Percentiles rank a stretch among this genome's conserved stretches.
phyloP scores from a whole-genome alignment of 2,113 vertebrate genomes.

The Dasyurus viverrinus region DNA sequence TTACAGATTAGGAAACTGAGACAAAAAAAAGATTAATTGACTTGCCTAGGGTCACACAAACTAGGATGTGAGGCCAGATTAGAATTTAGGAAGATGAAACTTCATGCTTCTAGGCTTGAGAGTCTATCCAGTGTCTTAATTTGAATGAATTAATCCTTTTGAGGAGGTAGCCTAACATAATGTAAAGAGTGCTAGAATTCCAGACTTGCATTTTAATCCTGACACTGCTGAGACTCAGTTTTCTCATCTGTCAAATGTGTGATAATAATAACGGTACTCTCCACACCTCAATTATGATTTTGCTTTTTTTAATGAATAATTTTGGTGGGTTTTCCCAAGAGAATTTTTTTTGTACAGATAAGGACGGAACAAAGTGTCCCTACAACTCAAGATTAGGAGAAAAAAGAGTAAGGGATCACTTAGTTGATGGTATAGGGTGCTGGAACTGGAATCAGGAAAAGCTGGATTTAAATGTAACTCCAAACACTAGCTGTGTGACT shows the following conservation, averaged over 20 bases:
- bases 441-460: not conserved
- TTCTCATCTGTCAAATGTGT: not conserved
- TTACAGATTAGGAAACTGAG: not conserved
- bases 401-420: not conserved
- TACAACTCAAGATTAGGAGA: not conserved
- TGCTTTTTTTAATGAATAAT: not conserved
- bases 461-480: not conserved
- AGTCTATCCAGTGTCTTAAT: not conserved
- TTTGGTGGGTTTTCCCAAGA: not conserved
- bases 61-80: not conserved
- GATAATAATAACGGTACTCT: not conserved
- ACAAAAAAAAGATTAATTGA: not conserved
- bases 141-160: not conserved
- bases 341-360: not conserved
- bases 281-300: not conserved
- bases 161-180: not conserved
- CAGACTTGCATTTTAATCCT: not conserved
- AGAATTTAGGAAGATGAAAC: not conserved
- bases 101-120: not conserved
- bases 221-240: not conserved
- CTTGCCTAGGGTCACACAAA: not conserved
- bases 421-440: not conserved
- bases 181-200: not conserved
- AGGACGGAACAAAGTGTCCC: not conserved
- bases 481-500: not conserved